Conservation (phyloP, 2,888 invertebrate species). For the Cancer borealis region DNA sequence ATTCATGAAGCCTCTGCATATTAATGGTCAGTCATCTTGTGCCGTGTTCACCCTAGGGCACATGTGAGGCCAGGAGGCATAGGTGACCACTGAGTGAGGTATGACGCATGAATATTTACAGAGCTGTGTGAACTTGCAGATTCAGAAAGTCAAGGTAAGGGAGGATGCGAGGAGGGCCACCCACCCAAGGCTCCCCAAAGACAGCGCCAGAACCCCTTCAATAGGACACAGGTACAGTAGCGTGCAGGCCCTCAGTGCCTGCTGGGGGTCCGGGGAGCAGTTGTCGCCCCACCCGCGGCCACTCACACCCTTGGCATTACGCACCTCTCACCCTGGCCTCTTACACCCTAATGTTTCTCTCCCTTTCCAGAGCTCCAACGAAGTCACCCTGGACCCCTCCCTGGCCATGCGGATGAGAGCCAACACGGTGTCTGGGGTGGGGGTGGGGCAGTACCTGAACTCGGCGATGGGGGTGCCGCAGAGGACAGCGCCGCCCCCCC, state of each 20-base stretch:
- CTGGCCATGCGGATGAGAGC: conserved; percentile 69
- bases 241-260: background rate
- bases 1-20: background rate
- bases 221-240: conserved; percentile 81
- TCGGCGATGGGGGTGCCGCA: conserved; percentile 48
- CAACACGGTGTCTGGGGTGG: conserved; percentile 69
- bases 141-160: conserved; percentile 80
- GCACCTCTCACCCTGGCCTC: background rate
- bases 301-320: conserved; percentile 39
- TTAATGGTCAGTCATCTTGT: conserved; percentile 31
- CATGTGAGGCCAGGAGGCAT: background rate
- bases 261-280: conserved; percentile 28
- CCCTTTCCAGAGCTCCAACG: conserved; percentile 64
- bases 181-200: conserved; percentile 89
- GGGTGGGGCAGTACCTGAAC: conserved; percentile 54
- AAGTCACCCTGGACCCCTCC: conserved; percentile 66
- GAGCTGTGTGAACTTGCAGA: conserved; percentile 78
- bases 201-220: conserved; percentile 91
- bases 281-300: conserved; percentile 27
- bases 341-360: background rate
- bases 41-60: background rate
- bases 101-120: conserved; percentile 38
- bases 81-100: background rate
- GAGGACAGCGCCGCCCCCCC: conserved; percentile 58
- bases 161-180: conserved; percentile 80